A percentile compares a stretch with the other conserved stretches of the same genome.
Evolutionary conservation across 2,797 vertebrate genomes (phyloP).

Genomic region (Hydrolagus colliei): DNA sequence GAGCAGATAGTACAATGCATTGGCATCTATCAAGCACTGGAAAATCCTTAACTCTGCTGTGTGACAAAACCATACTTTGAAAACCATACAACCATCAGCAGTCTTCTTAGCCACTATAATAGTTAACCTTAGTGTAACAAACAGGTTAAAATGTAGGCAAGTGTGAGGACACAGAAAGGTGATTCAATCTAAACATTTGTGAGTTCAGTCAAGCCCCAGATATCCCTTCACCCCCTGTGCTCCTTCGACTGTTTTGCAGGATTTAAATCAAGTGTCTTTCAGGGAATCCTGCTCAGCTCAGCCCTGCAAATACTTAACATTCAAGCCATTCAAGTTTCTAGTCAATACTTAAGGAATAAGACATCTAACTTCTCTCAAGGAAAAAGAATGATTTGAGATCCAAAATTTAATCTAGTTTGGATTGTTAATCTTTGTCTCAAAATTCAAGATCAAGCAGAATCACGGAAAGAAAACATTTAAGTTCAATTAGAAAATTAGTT

Average conservation of each 20-base stretch:
- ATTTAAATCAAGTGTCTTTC: background rate
- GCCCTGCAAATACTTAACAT: background rate
- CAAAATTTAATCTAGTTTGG: too few species aligned
- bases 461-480: too few species aligned
- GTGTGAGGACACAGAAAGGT: background rate
- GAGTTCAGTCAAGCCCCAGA: background rate
- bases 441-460: too few species aligned
- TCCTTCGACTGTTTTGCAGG: background rate
- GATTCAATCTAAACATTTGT: background rate
- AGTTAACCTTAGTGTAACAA: background rate
- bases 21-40: background rate
- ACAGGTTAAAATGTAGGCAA: background rate
- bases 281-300: background rate
- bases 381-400: too few species aligned
- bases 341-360: background rate
- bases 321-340: background rate
- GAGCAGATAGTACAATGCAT: background rate
- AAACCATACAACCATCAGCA: background rate
- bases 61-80: background rate
- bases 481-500: too few species aligned
- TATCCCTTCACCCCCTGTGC: slow-evolving; percentile 3
- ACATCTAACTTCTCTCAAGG: too few species aligned
- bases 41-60: background rate
- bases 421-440: too few species aligned
- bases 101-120: background rate